Conservation (phyloP, 2,797 vertebrate genomes). For the Hydrophis major region DNA sequence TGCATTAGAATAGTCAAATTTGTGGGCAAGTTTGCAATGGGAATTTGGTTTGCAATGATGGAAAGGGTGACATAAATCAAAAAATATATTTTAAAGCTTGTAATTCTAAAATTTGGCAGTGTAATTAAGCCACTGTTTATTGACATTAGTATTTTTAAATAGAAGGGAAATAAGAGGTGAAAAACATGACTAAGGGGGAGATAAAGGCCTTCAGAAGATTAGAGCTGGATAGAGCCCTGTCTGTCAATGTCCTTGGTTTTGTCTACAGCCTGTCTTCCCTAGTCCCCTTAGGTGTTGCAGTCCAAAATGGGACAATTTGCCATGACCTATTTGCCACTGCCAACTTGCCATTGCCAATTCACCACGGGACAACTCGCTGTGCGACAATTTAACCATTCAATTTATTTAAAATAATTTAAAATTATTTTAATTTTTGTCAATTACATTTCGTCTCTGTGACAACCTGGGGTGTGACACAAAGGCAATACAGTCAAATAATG, state of each 20-base stretch:
- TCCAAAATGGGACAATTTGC: not conserved
- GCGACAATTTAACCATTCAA: not conserved
- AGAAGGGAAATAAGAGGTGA: not conserved
- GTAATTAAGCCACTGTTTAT: not conserved
- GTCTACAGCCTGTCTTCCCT: not conserved
- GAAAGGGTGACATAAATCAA: not conserved
- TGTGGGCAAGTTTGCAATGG: not conserved
- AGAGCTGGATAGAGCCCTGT: not conserved
- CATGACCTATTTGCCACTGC: not conserved
- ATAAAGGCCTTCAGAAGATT: not conserved
- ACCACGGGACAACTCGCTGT: not conserved
- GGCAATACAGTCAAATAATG: too few species aligned
- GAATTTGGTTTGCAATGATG: not conserved
- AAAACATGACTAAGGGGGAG: not conserved
- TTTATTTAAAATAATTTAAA: not conserved
- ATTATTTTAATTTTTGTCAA: not conserved
- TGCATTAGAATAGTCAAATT: not conserved
- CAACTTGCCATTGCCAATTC: not conserved
- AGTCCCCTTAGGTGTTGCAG: not conserved
- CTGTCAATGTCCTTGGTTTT: not conserved
- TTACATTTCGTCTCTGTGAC: not conserved
- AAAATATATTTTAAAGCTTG: not conserved
- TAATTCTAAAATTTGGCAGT: not conserved
- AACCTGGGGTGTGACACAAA: too few species aligned
- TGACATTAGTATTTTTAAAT: not conserved